Conservation (phyloP, 2,888 invertebrate species). For the Cantharis rufa region DNA sequence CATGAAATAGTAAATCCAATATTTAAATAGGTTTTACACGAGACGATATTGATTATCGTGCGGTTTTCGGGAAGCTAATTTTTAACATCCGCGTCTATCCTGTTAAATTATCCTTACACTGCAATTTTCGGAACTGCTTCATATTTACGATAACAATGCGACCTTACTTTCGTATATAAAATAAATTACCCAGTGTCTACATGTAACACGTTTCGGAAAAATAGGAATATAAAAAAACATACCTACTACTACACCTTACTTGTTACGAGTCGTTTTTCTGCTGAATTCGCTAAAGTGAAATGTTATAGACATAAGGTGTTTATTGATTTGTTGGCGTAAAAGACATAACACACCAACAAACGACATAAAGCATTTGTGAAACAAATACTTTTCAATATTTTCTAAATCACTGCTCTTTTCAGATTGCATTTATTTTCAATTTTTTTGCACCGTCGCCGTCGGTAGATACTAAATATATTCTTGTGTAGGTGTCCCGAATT, state of each 20-base stretch:
- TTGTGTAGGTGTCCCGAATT: neutral
- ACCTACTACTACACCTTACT: neutral
- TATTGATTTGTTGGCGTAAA: slow-evolving; percentile 19
- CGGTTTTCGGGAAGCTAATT: neutral
- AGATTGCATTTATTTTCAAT: neutral
- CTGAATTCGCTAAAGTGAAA: slow-evolving; percentile 7
- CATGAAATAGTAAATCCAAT: neutral
- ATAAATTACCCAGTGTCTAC: neutral
- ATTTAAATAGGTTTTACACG: neutral
- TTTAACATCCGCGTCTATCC: neutral
- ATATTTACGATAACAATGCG: neutral
- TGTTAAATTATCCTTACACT: neutral
- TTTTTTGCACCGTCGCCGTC: neutral
- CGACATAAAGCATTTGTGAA: slow-evolving; percentile 17
- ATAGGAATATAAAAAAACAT: slow-evolving; percentile 17
- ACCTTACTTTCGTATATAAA: neutral
- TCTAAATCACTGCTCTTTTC: neutral
- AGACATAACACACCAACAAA: slow-evolving; percentile 11
- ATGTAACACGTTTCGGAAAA: slow-evolving; percentile 9
- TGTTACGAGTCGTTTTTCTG: slow-evolving; percentile 12
- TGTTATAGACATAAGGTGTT: slow-evolving; percentile 2
- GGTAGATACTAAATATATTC: no score
- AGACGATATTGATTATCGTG: neutral
- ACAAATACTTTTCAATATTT: slow-evolving; percentile 15
- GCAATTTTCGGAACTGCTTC: neutral